Evolutionary conservation across 2,113 vertebrate genomes (phyloP), one percentile per base, ranked within the genome.

Genomic region (Columba janthina): DNA sequence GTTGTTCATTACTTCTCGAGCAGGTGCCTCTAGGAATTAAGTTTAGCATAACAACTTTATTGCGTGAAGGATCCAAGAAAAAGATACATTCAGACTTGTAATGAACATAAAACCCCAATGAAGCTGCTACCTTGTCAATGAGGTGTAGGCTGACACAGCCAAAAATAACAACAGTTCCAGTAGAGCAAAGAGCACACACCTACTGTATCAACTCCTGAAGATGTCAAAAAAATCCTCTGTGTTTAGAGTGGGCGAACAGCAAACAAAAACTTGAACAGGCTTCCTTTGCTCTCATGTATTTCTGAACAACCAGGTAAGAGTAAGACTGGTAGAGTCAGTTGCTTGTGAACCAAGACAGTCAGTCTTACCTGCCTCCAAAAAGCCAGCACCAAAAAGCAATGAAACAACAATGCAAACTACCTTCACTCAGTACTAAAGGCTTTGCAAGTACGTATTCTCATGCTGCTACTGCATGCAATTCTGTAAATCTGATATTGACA

Each of bases 121-220:
- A 89, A 82, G 54, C 38, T 85, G 91, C 71, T 62, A 46, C 66
- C 40, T 73, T 91, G 64, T 82, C 89, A 72, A 66, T 76, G 62
- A 79, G 36, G 29, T 76, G 4, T 40, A 82, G 81, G 74, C n/a
- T 58, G 66, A 89, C 32, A 88, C 24, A 84, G 84, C 61, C 89
- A 94, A 88, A 93, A 91, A 48, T 46, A 94, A 93, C 87, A 91
- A 67, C 66, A 65, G 14, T 64, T 93, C 54, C 58, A 83, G 31
- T 0, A 79, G 15, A 79, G 66, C 10, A 51, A 75, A 88, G 34
- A 95, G 36, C n/a, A 42, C 5, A 2, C 19, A 71, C 67, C 44
- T 46, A 40, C 29, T 32, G 0, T 8, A 76, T 22, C 51, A 66
- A 11, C 58, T 88, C 88, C 22, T 36, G n/a, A 87, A 88, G 48